These are phyloP conservation scores for Xiphophorus birchmanni DNA, from an alignment of 2,797 vertebrate species.

Conservation along the genomic window DNA sequence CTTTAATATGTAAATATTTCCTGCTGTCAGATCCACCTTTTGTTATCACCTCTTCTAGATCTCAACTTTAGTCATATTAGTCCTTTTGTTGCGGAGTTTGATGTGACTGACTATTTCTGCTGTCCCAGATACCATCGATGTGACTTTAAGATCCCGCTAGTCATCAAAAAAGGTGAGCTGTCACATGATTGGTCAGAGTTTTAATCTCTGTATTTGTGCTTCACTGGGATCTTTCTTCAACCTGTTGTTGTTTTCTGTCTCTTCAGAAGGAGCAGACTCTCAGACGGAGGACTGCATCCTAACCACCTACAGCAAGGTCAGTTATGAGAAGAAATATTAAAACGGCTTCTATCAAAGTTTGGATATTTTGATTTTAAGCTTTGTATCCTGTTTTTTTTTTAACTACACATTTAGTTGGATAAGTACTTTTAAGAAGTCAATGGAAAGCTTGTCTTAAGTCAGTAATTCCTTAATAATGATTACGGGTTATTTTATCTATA, in stretches of 20 bases:
- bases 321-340: slow-evolving; percentile 24
- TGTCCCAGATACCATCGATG: slow-evolving; percentile 93
- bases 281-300: slow-evolving; percentile 89
- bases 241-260: slow-evolving; percentile 1
- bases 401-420: not conserved
- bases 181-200: not conserved
- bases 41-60: not conserved
- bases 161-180: slow-evolving; percentile 92
- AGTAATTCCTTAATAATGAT: too few relatives aligned
- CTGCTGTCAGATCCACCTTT: not conserved
- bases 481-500: too few relatives aligned
- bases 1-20: slow-evolving; percentile 94
- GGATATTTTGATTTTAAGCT: not conserved
- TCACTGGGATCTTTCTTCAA: not conserved
- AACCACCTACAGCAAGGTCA: slow-evolving; percentile 95
- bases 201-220: not conserved
- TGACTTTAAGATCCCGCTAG: slow-evolving; percentile 97
- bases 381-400: not conserved
- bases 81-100: not conserved
- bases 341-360: not conserved
- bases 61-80: not conserved
- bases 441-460: too few relatives aligned
- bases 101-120: slow-evolving; percentile 12
- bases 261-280: slow-evolving; percentile 83
- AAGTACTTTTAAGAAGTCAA: not conserved